Evolutionary conservation across 2,888 invertebrate species (phyloP).

Genomic region (Agapostemon virescens): DNA sequence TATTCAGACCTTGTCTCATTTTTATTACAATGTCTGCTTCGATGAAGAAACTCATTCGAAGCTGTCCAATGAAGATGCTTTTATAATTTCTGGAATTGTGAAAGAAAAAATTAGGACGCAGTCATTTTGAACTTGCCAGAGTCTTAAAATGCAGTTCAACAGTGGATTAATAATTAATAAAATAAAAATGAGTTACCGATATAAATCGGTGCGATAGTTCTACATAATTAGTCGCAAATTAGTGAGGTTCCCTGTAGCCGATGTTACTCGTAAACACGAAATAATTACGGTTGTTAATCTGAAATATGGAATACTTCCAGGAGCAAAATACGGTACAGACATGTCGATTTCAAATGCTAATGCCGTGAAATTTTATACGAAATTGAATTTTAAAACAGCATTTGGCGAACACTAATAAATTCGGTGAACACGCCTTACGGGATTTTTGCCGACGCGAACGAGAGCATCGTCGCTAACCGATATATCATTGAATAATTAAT

Average conservation of each 20-base stretch:
- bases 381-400: neutral
- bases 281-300: neutral
- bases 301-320: neutral
- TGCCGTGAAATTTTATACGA: neutral
- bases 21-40: no score
- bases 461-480: neutral
- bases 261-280: neutral
- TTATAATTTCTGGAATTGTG: no score
- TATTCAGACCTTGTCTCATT: no score
- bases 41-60: no score
- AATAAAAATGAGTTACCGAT: neutral
- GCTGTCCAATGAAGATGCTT: no score
- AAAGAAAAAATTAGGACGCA: no score
- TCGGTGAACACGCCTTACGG: neutral
- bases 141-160: neutral
- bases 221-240: neutral
- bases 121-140: no score
- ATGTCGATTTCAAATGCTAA: neutral
- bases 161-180: neutral
- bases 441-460: no score
- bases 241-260: neutral
- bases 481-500: slow-evolving; percentile 23
- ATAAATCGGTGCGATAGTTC: no score
- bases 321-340: neutral
- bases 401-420: neutral